phyloP scores from a whole-genome alignment of 2,797 vertebrate species.

The Eupleurogrammus muticus region DNA sequence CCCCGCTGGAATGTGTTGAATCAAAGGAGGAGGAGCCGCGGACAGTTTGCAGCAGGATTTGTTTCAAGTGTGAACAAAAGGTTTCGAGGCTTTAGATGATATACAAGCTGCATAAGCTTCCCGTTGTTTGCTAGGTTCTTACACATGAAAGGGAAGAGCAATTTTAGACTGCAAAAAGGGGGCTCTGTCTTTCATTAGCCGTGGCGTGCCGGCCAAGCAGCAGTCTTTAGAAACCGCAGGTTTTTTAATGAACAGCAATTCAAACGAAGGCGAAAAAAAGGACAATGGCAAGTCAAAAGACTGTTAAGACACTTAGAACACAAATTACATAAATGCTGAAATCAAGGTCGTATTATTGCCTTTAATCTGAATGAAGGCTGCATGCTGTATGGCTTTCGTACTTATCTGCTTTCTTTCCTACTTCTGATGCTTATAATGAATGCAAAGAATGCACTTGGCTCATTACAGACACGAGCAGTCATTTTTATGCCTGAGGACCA shows the following conservation, averaged over 20 bases:
- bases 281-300: constrained; percentile 11
- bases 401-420: constrained; percentile 35
- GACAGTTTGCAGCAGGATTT: constrained; percentile 31
- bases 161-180: constrained; percentile 29
- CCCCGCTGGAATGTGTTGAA: constrained; percentile 5
- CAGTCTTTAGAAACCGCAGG: constrained; percentile 12
- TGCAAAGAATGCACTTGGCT: constrained; percentile 32
- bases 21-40: constrained; percentile 12
- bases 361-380: constrained; percentile 34
- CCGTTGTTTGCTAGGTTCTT: constrained; percentile 39
- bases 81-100: constrained; percentile 39
- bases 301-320: constrained; percentile 9
- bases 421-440: constrained; percentile 48
- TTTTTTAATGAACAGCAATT: constrained; percentile 46
- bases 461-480: constrained; percentile 50
- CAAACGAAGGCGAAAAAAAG: background rate
- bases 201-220: constrained; percentile 20
- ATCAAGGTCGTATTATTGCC: constrained; percentile 6
- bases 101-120: constrained; percentile 31
- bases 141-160: constrained; percentile 29
- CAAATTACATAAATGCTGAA: constrained; percentile 23
- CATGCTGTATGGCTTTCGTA: constrained; percentile 1
- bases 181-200: constrained; percentile 16
- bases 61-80: constrained; percentile 35
- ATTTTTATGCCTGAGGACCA: constrained; percentile 50